Conservation (phyloP, 2,113 vertebrate genomes). For the Machaerirhynchus nigripectus region DNA sequence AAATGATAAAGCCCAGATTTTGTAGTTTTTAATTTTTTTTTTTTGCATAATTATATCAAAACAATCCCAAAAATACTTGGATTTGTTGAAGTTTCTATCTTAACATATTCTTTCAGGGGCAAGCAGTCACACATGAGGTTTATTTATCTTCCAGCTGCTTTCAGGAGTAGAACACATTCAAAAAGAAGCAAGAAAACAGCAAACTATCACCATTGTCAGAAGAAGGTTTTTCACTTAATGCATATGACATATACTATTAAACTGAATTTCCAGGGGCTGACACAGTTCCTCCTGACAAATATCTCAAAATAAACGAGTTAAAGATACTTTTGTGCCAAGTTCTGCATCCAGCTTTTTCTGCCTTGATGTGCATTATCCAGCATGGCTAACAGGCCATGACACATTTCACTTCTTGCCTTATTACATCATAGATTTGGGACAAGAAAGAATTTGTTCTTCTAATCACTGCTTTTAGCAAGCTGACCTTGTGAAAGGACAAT, state of each 20-base stretch:
- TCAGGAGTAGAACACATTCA: background rate
- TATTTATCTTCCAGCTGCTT: background rate
- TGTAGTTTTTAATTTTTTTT: background rate
- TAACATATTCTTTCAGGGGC: background rate
- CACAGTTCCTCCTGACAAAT: background rate
- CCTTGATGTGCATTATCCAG: background rate
- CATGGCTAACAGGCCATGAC: conserved; percentile 34
- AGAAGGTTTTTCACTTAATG: background rate
- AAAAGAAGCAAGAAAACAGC: background rate
- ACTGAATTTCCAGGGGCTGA: background rate
- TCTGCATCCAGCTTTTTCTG: background rate
- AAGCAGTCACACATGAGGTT: background rate
- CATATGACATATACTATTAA: background rate
- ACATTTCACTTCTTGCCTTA: conserved; percentile 45
- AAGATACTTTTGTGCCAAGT: conserved; percentile 14
- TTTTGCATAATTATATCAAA: background rate
- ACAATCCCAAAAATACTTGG: background rate
- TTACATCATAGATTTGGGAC: conserved; percentile 44
- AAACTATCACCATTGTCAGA: background rate
- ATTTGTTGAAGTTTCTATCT: background rate
- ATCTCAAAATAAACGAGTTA: background rate
- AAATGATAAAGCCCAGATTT: background rate
- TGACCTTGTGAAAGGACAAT: background rate
- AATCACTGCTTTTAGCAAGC: background rate
- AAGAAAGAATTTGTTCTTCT: conserved; percentile 14